Conservation (phyloP, 2,797 vertebrate genomes). For the Phaenicophaeus curvirostris region DNA sequence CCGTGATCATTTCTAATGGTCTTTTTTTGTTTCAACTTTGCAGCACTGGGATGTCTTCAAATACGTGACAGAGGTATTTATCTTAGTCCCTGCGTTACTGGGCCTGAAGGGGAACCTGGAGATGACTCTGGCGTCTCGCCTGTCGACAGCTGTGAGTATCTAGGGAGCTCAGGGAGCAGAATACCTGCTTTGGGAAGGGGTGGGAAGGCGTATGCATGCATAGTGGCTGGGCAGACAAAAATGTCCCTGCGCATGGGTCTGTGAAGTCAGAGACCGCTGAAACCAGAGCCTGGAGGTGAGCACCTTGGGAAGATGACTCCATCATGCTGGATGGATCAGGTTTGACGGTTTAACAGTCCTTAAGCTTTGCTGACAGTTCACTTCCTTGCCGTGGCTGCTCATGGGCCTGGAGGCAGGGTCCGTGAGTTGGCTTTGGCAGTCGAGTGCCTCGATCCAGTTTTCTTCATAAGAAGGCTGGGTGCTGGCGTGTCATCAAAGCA, state of each 20-base stretch:
- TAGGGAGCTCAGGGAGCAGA: background rate
- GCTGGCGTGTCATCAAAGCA: background rate
- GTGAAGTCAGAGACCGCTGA: background rate
- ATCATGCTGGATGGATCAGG: background rate
- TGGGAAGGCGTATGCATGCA: accelerated
- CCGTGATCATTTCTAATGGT: accelerated
- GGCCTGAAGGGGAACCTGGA: conserved; percentile 98
- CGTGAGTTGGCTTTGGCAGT: background rate
- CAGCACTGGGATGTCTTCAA: conserved; percentile 98
- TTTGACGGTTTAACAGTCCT: background rate
- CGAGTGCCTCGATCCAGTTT: background rate
- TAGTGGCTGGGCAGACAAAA: background rate
- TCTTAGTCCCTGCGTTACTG: conserved; percentile 94
- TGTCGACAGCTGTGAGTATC: conserved; percentile 96
- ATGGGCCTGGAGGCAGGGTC: background rate
- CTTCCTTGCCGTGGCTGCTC: background rate
- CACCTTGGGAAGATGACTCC: background rate
- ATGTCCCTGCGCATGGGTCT: too few relatives aligned
- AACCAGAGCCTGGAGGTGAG: background rate
- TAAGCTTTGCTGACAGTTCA: background rate
- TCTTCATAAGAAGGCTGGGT: background rate
- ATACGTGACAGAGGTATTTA: conserved; percentile 94
- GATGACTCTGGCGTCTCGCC: conserved; percentile 96
- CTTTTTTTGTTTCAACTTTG: background rate
- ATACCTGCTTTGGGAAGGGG: background rate